Percentiles rank a stretch among this genome's conserved stretches.
Evolutionary conservation across 1,140 invertebrate genomes (phyloP).

Genomic region (Drosophila jambulina): DNA sequence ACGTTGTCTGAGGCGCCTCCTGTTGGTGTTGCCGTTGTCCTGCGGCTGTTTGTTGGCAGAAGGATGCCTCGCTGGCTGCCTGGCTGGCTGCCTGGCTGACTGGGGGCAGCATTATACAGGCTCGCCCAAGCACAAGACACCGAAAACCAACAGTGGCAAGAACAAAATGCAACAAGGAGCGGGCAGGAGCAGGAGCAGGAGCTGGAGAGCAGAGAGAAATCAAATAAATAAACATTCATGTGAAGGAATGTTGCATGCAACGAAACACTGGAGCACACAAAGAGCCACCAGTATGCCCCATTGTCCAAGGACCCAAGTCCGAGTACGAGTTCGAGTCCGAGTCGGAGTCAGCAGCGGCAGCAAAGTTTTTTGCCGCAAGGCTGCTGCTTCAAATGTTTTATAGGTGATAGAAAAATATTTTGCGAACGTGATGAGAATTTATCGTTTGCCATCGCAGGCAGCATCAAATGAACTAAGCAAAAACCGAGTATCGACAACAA

Average conservation of each 20-base stretch:
- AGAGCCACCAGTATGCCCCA: conserved; percentile 16
- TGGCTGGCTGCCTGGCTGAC: conserved; percentile 2
- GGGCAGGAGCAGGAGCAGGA: neutral
- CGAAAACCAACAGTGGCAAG: conserved; percentile 54
- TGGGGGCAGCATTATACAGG: conserved; percentile 52
- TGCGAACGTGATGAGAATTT: conserved; percentile 81
- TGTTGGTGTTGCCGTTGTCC: conserved; percentile 36
- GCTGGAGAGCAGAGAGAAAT: conserved; percentile 46
- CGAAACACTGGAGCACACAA: conserved; percentile 17
- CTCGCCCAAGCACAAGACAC: conserved; percentile 55
- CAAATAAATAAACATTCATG: conserved; percentile 79
- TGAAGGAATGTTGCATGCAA: conserved; percentile 63
- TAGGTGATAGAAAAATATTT: conserved; percentile 83
- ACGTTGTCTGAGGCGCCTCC: conserved; percentile 27
- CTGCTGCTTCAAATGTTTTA: conserved; percentile 75
- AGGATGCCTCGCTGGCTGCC: conserved; percentile 6
- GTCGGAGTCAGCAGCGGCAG: neutral
- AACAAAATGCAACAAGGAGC: conserved; percentile 41
- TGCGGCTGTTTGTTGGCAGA: conserved; percentile 48
- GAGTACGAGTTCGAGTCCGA: conserved; percentile 10
- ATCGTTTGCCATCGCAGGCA: conserved; percentile 63
- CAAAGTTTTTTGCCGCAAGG: conserved; percentile 67
- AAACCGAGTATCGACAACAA: conserved; percentile 52
- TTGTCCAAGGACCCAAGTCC: conserved; percentile 44
- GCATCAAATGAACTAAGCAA: conserved; percentile 63